Base-by-base conservation (phyloP, 2,888 invertebrate genomes). In the Latrodectus elegans region DNA sequence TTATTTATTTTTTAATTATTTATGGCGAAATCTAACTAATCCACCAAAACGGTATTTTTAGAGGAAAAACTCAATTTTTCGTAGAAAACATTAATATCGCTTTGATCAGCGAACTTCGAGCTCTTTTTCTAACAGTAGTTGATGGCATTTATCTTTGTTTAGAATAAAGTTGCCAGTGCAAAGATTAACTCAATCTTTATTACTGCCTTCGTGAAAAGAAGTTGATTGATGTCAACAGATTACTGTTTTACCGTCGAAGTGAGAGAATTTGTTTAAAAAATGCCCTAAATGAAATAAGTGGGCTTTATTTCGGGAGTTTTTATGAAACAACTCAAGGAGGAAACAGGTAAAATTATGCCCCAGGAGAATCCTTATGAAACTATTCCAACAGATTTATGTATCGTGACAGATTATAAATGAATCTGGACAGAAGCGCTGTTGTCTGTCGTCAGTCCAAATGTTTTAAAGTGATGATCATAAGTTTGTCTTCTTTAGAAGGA, bases 151-250 rank as follows among this genome's bases (percentile, higher is more conserved):
- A 74, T 74, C 74, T 52, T 26, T 67, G 73, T 74, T 81, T 74
- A 65, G 17, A 67, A 60, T 67, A 14, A 72, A 26, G 73, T 65
- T 81, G 81, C 65, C 53, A 53, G 73, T 65, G 64, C 3, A 53
- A 65, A 73, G 81, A 81, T 81, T 81, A 74, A 17, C 15, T 14
- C 67, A 55, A 81, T 67, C 53, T 81, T 67, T 68, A 74, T 67
- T 55, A 51, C 17, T 67, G 51, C 68, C 10, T 38, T 52, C 67
- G 67, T 67, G 53, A 81, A 73, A 73, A 73, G 73, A 67, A 51
- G 10, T 71, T 38, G 51, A 67, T 73, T 70, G 38, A 71, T 70
- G 17, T 9, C 60, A 60, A n/a, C 60, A 60, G 60, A 15, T 60
- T 60, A 11, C 60, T 60, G 14, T 60, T 60, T 60, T 60, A 60